phyloP scores from a whole-genome alignment of 2,797 vertebrate genomes.

The Psittacula derbiana region DNA sequence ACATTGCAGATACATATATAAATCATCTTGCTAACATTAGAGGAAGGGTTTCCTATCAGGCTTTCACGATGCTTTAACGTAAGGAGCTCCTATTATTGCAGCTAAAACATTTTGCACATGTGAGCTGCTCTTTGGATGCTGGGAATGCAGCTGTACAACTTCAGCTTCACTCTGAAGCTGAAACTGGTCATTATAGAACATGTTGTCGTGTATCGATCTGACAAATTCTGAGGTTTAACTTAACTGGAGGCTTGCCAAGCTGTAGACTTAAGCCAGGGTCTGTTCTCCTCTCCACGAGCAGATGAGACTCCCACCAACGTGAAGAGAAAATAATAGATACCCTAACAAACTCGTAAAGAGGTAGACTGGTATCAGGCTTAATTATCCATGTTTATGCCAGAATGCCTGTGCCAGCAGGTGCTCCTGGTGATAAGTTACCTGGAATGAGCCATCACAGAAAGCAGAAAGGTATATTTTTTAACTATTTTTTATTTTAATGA shows the following conservation, averaged over 20 bases:
- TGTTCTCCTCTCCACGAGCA: background rate
- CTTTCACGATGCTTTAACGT: conserved; percentile 56
- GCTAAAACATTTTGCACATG: conserved; percentile 40
- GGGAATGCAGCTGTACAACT: conserved; percentile 44
- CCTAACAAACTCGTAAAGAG: background rate
- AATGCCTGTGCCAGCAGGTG: conserved; percentile 20
- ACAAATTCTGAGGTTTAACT: conserved; percentile 36
- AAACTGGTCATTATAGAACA: conserved; percentile 11
- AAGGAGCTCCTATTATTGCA: conserved; percentile 41
- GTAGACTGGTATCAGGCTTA: conserved; percentile 1
- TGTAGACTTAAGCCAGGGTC: background rate
- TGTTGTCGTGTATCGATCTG: background rate
- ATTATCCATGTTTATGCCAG: conserved; percentile 7
- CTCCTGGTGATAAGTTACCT: conserved; percentile 16
- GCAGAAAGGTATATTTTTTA: background rate
- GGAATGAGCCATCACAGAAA: background rate
- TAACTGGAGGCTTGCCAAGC: background rate
- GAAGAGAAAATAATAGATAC: conserved; percentile 33
- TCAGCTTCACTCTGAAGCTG: conserved; percentile 44
- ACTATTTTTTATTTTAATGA: background rate
- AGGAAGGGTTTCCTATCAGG: conserved; percentile 33
- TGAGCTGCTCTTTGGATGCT: background rate
- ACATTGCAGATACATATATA: conserved; percentile 53
- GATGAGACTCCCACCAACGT: background rate
- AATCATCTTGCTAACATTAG: conserved; percentile 65